These are phyloP conservation scores for Cephalopholis sonnerati DNA, from an alignment of 2,113 vertebrate genomes.

Conservation along the genomic window DNA sequence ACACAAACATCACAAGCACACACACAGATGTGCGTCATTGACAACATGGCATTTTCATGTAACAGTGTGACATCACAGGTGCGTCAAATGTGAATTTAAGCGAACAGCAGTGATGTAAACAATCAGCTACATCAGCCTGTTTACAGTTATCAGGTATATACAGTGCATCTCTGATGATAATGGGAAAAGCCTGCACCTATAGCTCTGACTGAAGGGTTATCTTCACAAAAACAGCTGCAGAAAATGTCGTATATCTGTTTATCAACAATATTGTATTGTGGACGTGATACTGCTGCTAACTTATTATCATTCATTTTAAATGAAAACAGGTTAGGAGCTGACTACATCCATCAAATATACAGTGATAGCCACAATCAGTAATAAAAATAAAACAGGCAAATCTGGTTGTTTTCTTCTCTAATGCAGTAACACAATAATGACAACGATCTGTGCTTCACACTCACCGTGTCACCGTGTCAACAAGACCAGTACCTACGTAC, in stretches of 20 bases:
- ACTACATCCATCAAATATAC: not conserved
- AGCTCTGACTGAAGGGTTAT: not conserved
- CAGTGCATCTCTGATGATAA: not conserved
- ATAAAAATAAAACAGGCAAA: not conserved
- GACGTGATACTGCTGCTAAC: not conserved
- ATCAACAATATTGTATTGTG: not conserved
- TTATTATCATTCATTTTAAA: not conserved
- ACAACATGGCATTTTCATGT: not conserved
- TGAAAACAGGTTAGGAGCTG: not conserved
- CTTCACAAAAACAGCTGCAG: not conserved
- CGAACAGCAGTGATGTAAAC: not conserved
- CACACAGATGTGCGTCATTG: not conserved
- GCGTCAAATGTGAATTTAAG: not conserved
- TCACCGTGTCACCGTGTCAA: conserved; percentile 26
- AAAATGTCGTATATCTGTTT: not conserved
- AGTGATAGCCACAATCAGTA: not conserved
- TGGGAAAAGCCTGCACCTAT: too few species aligned
- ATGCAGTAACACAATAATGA: not conserved
- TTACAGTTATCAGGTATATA: too few species aligned
- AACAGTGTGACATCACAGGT: not conserved
- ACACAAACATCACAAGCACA: not conserved
- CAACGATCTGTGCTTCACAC: not conserved
- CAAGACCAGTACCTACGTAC: not conserved
- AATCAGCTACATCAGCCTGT: not conserved
- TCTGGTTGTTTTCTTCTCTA: not conserved